Evolutionary conservation across 2,113 vertebrate species (phyloP), one percentile per base, ranked within the genome.

Genomic region (Cygnus atratus): DNA sequence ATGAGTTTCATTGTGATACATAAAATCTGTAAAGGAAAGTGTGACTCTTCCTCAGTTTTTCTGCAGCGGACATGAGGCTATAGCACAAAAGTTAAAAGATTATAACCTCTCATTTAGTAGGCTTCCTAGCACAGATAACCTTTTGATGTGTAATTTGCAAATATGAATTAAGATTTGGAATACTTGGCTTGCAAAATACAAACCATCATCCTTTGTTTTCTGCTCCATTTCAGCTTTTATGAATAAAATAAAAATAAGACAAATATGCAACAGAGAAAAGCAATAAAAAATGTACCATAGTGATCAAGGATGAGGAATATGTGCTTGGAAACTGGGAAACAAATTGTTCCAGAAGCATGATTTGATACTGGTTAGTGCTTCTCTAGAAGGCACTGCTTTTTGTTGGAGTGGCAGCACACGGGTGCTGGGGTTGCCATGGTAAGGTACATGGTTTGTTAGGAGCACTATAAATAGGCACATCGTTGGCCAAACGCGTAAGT

Each of bases 351-450:
- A 4, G 78, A 78, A 74, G 77, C 73, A 35, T 16, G 17, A 65
- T 77, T 52, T 86, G 94, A 57, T 41, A 31, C 16, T 52, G 17
- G 72, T 78, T 86, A 52, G 55, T 70, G 75, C 61, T 70, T 18
- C 75, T 68, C 61, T 90, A 1, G 29, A 46, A 13, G 37, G 82
- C 78, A 35, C 8, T 67, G 76, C 54, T 89, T 92, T 87, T 70
- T 79, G 66, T 85, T 71, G 88, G n/a, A 2, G 43, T 57, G 65
- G 80, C 41, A 88, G 82, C 68, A 67, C 91, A 55, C 9, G 78
- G 92, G 74, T 78, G 68, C 84, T 68, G 91, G 68, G 75, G 95
- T 96, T 97, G 97, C 95, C 58, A 95, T 96, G 96, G 96, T 46
- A 95, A 96, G 93, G 80, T 73, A 35, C 86, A 17, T 87, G 85